phyloP scores from a whole-genome alignment of 2,888 invertebrate species.

The Leptinotarsa tumamoca region DNA sequence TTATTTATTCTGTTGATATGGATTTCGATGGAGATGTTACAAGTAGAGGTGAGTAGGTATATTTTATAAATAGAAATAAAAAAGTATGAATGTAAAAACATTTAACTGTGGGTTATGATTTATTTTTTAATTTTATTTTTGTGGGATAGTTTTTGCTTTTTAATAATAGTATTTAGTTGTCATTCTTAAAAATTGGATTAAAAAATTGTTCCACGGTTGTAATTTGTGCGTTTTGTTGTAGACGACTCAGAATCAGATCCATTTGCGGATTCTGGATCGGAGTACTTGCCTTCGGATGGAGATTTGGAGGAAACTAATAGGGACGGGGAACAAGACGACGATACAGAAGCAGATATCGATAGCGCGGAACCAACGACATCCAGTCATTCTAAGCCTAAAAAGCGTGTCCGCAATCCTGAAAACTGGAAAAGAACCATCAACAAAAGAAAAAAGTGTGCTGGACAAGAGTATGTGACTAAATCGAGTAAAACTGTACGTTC shows the following conservation, averaged over 20 bases:
- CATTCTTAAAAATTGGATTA: neutral
- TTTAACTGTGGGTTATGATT: neutral
- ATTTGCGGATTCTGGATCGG: slow-evolving; percentile 19
- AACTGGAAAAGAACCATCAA: slow-evolving; percentile 39
- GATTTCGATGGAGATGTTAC: neutral
- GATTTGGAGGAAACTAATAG: slow-evolving; percentile 2
- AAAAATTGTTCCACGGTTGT: neutral
- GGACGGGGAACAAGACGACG: neutral
- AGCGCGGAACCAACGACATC: neutral
- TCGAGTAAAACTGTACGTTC: slow-evolving; percentile 32
- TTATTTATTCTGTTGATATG: slow-evolving; percentile 4
- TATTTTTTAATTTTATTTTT: neutral
- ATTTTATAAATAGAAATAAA: slow-evolving; percentile 1
- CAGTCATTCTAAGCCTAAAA: slow-evolving; percentile 31
- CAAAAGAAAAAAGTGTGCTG: slow-evolving; percentile 40
- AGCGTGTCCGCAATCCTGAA: slow-evolving; percentile 36
- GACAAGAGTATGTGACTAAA: slow-evolving; percentile 42
- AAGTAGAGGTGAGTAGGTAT: neutral
- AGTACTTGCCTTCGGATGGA: slow-evolving; percentile 15
- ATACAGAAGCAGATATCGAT: neutral
- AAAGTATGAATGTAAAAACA: neutral
- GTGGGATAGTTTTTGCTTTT: neutral
- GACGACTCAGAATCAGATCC: slow-evolving; percentile 3
- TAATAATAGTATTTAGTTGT: neutral
- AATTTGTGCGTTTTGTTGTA: slow-evolving; percentile 14